Evolutionary conservation across 2,888 invertebrate species (phyloP).

Genomic region (Luperina testacea): DNA sequence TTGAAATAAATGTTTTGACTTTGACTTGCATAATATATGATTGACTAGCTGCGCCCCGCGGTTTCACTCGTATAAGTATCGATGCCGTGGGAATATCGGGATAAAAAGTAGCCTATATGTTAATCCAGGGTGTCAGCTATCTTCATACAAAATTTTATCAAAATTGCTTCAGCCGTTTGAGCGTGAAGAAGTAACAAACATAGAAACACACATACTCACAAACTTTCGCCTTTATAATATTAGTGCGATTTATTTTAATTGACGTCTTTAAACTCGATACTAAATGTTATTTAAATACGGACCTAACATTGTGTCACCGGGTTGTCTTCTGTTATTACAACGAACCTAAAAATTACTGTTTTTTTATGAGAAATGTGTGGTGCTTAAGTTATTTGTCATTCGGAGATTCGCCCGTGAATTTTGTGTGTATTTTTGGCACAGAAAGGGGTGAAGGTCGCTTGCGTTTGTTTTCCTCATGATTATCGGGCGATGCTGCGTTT

Average conservation of each 20-base stretch:
- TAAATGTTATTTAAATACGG: conserved; percentile 51
- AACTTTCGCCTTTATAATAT: too few species aligned
- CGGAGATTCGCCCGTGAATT: conserved; percentile 23
- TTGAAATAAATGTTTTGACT: too few species aligned
- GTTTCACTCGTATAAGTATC: too few species aligned
- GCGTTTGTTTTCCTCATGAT: conserved; percentile 13
- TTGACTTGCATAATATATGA: too few species aligned
- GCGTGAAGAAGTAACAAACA: too few species aligned
- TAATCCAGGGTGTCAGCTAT: too few species aligned
- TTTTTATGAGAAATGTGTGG: conserved; percentile 37
- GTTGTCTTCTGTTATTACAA: conserved; percentile 25
- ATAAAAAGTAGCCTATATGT: too few species aligned
- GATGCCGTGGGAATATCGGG: too few species aligned
- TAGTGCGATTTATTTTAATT: background rate
- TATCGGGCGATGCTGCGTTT: conserved; percentile 5
- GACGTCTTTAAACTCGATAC: background rate
- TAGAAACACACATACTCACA: too few species aligned
- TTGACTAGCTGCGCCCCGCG: background rate
- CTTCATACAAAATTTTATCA: too few species aligned
- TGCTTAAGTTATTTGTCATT: conserved; percentile 43
- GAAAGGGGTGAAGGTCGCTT: conserved; percentile 39
- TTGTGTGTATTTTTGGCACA: conserved; percentile 17
- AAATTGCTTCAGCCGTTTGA: too few species aligned
- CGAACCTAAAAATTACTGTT: conserved; percentile 23
- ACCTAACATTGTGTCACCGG: conserved; percentile 40